Evolutionary conservation across 1,140 invertebrate genomes (phyloP), one percentile per base, ranked within the genome.

Genomic region (Drosophila bocki): DNA sequence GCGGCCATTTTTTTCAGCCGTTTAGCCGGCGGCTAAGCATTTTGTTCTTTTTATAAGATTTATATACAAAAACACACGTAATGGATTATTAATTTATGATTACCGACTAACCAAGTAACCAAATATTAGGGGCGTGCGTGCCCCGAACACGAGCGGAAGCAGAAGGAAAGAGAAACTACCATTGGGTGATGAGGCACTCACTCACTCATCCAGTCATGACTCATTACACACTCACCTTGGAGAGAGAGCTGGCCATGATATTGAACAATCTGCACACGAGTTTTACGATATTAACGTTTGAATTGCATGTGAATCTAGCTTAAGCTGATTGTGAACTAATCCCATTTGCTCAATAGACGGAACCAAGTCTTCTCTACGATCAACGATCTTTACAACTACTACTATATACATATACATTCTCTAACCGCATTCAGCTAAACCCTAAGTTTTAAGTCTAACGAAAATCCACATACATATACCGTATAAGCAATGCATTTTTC

Each of bases 201-300:
- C 65, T 58, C 42, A 47, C 51, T 37, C 62, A 68, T 71, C 50
- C 50, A 33, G 53, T 72, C 53, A 59, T 72, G 67, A 72, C 44
- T 72, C 67, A 72, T 42, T 59, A 39, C 53, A 72, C 53, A 59
- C 51, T 72, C 67, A 19, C 35, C 61, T 2, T n/a, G 26, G 15
- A 51, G 48, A 51, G 48, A 37, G 67, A 48, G 63, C 37, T 70
- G 29, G 65, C 69, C 42, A 63, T 70, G 80, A 82, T 82, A 83
- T 82, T 75, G 56, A 61, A 68, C 48, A 41, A 71, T 65, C 41
- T 72, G 57, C 56, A 41, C 71, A 63, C 51, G 50, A 63, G 58
- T 81, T 50, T 65, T 50, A 82, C 26, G 82, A 85, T 85, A 85
- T 86, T 85, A 85, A 82, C 64, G 70, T 87, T 86, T 85, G 19